Evolutionary conservation across 2,888 invertebrate species (phyloP).

Genomic region (Pemphredon lugubris): DNA sequence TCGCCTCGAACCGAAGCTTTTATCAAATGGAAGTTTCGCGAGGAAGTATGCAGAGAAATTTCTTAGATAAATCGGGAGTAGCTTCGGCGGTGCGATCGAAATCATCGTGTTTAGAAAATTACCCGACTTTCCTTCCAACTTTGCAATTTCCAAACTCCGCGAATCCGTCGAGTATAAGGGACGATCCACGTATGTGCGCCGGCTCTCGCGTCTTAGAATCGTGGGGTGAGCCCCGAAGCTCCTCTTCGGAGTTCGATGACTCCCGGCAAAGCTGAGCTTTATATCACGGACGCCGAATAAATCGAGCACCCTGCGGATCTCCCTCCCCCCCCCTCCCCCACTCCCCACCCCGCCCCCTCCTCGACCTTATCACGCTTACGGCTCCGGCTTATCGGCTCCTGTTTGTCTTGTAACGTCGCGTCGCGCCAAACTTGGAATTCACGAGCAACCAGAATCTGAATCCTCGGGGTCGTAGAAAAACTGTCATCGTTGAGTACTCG

Average conservation of each 20-base stretch:
- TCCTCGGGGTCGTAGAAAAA: conserved; percentile 4
- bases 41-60: too few relatives aligned
- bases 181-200: too few relatives aligned
- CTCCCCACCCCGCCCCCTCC: too few relatives aligned
- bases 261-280: conserved; percentile 44
- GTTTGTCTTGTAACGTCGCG: conserved; percentile 44
- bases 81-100: too few relatives aligned
- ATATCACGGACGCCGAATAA: conserved; percentile 53
- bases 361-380: conserved; percentile 49
- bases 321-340: too few relatives aligned
- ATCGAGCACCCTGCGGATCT: conserved; percentile 48
- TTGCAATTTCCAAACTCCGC: too few relatives aligned
- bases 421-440: conserved; percentile 6
- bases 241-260: conserved; percentile 35
- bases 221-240: neutral
- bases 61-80: too few relatives aligned
- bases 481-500: conserved; percentile 1
- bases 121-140: too few relatives aligned
- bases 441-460: conserved; percentile 9
- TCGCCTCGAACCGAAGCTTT: too few relatives aligned
- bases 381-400: conserved; percentile 49
- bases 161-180: too few relatives aligned
- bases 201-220: neutral
- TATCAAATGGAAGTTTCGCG: too few relatives aligned
- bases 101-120: too few relatives aligned